Base-by-base conservation (phyloP, 2,888 invertebrate species). In the Agriopis aurantiaria region DNA sequence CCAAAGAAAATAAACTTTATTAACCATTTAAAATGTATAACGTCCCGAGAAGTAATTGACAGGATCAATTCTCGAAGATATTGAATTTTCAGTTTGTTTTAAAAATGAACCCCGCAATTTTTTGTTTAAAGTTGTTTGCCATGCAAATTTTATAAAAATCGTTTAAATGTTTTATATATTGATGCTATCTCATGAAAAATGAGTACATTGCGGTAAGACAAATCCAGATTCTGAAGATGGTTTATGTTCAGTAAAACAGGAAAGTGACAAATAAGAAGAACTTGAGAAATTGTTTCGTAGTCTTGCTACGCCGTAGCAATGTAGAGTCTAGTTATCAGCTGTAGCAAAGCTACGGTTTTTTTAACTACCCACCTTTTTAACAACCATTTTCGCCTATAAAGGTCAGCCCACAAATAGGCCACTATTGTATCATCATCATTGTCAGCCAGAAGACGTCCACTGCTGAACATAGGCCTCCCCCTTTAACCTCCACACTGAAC, bases 11-110 rank as follows among this genome's bases (percentile, higher is more conserved):
- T 51, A 17, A 70, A 70, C 33, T 62, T 58, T 43, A 69, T 43
- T 46, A 43, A 51, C 62, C 23, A 53, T 62, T 68, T 46, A 52
- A 51, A 65, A 71, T 71, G 61, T 61, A 57, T 48, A 17, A 57
- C 51, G 57, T 57, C n/a, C 62, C 40, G 12, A 9, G 46, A 61
- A 56, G 67, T 57, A 62, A 48, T 68, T 65, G 64, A 45, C 51
- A 14, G 56, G 56, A 68, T 68, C 14, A 67, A n/a, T 14, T 62
- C 45, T 52, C 2, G 17, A 17, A 67, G 17, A 40, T 67, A 48
- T 41, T 63, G 41, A 48, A 66, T 46, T 60, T 66, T 60, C 10
- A 52, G 33, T 48, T 45, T 14, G 52, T 58, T 65, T 58, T 33
- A 3, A 40, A 6, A 11, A 1, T 46, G 12, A 9, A 33, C 14